Conservation (phyloP, 2,888 invertebrate genomes). For the Monoplex corrugatus region DNA sequence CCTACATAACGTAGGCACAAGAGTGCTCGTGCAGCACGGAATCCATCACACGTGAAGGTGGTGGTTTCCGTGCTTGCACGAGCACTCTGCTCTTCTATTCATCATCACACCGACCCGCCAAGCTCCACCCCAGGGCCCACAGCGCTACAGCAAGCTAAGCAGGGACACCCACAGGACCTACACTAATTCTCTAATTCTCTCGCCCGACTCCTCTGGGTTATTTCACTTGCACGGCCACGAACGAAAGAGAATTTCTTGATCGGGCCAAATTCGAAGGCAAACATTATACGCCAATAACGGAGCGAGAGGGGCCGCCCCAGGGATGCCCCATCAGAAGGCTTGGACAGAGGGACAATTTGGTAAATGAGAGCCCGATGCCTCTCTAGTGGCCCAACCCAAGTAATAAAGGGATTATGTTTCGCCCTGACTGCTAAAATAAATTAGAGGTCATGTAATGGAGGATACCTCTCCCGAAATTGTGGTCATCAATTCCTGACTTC, state of each 20-base stretch:
- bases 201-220: conserved; percentile 46
- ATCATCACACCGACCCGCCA: neutral
- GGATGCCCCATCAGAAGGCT: conserved; percentile 32
- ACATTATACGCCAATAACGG: conserved; percentile 51
- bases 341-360: conserved; percentile 52
- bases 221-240: conserved; percentile 52
- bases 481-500: conserved; percentile 47
- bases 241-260: conserved; percentile 48
- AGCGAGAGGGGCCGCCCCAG: conserved; percentile 24
- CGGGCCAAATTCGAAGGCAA: conserved; percentile 51
- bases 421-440: conserved; percentile 48
- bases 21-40: too few species aligned
- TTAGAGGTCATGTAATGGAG: conserved; percentile 52
- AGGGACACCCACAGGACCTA: conserved; percentile 38
- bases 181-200: conserved; percentile 51
- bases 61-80: neutral
- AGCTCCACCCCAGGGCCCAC: neutral
- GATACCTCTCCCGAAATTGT: conserved; percentile 49
- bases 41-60: too few species aligned
- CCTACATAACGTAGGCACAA: too few species aligned
- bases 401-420: conserved; percentile 51
- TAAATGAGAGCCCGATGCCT: conserved; percentile 50
- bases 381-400: conserved; percentile 38
- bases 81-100: neutral
- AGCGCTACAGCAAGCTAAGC: neutral